Conservation (phyloP, 2,797 vertebrate species). For the Brotula barbata region DNA sequence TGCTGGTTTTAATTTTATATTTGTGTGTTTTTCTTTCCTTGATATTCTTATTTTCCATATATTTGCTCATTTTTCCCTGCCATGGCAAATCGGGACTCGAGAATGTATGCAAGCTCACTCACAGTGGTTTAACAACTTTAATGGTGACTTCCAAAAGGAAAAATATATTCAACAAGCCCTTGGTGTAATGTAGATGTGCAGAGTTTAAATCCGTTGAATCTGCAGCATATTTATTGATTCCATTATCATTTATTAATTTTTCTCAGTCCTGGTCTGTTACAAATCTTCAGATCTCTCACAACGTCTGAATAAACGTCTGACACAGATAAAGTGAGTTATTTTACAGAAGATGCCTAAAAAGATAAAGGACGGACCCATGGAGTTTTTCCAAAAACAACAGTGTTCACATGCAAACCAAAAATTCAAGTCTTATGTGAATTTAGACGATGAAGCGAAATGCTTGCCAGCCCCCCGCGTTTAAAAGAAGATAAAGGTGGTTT, state of each 20-base stretch:
- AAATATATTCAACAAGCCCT: neutral
- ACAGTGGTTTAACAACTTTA: slow-evolving; percentile 28
- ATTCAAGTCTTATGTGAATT: too few species aligned
- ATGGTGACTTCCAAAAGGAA: slow-evolving; percentile 1
- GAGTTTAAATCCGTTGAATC: slow-evolving; percentile 1
- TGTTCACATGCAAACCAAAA: too few species aligned
- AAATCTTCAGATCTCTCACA: neutral
- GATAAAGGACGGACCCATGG: slow-evolving; percentile 12
- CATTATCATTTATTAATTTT: neutral
- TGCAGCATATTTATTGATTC: slow-evolving; percentile 1
- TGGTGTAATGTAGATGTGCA: slow-evolving; percentile 7
- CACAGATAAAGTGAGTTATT: too few species aligned
- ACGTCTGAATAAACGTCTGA: too few species aligned
- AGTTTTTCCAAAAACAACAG: slow-evolving; percentile 11
- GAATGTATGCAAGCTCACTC: slow-evolving; percentile 18
- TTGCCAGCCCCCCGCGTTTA: too few species aligned
- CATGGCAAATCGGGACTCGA: slow-evolving; percentile 33
- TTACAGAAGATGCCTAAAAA: slow-evolving; percentile 17
- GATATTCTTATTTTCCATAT: slow-evolving; percentile 36
- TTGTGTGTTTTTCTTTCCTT: slow-evolving; percentile 24
- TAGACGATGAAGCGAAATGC: too few species aligned
- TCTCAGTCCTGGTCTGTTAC: neutral
- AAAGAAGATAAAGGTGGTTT: too few species aligned
- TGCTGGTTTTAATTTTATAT: slow-evolving; percentile 42
- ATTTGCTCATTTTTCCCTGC: slow-evolving; percentile 14